These are phyloP conservation scores for Hylaeus volcanicus DNA, from an alignment of 1,140 invertebrate species.

Conservation along the genomic window DNA sequence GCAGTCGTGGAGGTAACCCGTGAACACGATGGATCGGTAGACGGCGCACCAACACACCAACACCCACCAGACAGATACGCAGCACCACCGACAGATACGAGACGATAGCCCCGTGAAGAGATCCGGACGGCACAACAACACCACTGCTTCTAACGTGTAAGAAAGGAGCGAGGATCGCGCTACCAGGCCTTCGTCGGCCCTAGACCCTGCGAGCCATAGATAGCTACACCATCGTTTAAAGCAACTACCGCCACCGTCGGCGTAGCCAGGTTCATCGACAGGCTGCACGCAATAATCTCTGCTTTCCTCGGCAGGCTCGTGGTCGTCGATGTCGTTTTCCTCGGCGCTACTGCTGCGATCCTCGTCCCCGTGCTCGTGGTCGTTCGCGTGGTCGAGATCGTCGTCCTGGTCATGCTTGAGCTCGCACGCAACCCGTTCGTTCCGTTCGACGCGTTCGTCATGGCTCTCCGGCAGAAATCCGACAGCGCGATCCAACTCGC, in stretches of 20 bases:
- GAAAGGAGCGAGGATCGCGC: conserved; percentile 45
- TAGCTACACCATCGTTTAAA: conserved; percentile 18
- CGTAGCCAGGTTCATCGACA: conserved; percentile 15
- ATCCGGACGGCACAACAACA: conserved; percentile 62
- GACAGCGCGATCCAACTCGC: conserved; percentile 25
- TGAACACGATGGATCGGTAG: conserved; percentile 54
- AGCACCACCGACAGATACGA: conserved; percentile 46
- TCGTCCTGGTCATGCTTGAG: conserved; percentile 34
- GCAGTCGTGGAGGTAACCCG: conserved; percentile 27
- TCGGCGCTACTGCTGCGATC: conserved; percentile 15
- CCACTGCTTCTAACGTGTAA: conserved; percentile 51
- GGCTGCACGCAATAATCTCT: conserved; percentile 1
- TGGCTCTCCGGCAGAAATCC: conserved; percentile 36
- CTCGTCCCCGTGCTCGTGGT: conserved; percentile 29
- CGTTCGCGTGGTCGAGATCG: conserved; percentile 31
- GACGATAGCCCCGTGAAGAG: conserved; percentile 44
- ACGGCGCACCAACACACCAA: conserved; percentile 59
- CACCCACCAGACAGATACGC: conserved; percentile 48
- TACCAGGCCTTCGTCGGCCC: conserved; percentile 58
- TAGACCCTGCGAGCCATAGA: conserved; percentile 51
- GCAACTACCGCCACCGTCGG: conserved; percentile 10
- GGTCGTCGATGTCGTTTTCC: conserved; percentile 18
- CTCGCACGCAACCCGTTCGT: conserved; percentile 45
- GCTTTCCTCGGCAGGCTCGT: not conserved
- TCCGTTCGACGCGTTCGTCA: conserved; percentile 46